These are phyloP conservation scores for Lapara coniferarum DNA, from an alignment of 2,888 invertebrate species.

Conservation along the genomic window DNA sequence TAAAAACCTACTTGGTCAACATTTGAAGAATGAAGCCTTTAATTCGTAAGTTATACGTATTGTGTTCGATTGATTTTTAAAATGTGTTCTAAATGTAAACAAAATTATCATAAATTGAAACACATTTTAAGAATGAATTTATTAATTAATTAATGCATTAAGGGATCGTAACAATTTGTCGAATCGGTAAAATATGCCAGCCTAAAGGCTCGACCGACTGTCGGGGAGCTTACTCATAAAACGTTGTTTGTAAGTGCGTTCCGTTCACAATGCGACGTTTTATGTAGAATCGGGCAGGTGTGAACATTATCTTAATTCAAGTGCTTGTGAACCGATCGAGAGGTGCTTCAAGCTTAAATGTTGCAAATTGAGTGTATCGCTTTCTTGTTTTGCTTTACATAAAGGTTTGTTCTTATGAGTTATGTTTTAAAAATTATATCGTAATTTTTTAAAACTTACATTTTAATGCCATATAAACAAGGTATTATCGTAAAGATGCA, in stretches of 20 bases:
- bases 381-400: conserved; percentile 5
- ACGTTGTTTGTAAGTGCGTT: conserved; percentile 64
- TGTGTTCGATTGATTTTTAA: no score
- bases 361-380: conserved; percentile 47
- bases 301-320: conserved; percentile 82
- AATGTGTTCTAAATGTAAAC: neutral
- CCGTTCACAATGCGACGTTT: conserved; percentile 71
- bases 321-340: conserved; percentile 70
- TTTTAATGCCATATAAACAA: neutral
- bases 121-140: conserved; percentile 9
- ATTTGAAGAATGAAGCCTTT: neutral
- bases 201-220: conserved; percentile 30
- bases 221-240: conserved; percentile 65
- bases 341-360: conserved; percentile 61
- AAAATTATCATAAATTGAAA: neutral
- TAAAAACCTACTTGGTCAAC: neutral
- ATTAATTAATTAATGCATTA: conserved; percentile 4
- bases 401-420: neutral
- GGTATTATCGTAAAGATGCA: neutral
- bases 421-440: neutral
- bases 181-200: conserved; percentile 39
- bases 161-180: conserved; percentile 43
- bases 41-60: neutral
- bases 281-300: conserved; percentile 74
- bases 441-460: neutral